Evolutionary conservation across 2,113 vertebrate genomes (phyloP), one percentile per base, ranked within the genome.

Genomic region (Daphoenositta chrysoptera): DNA sequence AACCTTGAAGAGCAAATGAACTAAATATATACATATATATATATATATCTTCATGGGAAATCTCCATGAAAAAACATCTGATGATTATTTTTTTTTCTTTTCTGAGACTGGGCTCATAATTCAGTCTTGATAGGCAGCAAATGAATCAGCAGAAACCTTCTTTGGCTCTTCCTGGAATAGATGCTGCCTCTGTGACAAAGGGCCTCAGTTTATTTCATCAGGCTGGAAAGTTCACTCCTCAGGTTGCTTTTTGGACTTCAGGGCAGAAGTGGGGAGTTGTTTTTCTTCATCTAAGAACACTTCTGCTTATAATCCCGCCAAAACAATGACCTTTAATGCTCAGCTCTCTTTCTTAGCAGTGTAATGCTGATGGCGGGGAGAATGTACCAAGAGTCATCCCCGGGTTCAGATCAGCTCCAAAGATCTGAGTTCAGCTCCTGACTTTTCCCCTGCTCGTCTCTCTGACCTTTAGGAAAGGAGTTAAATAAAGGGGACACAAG

Each of bases 131-230:
- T 53, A 82, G 65, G 61, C 61, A 82, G 77, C 14, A 82, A 72
- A 53, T 95, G 93, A 96, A 82, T 96, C 95, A 95, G 66, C 63
- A 94, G 40, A 94, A 94, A 73, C 6, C 3, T 28, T 65, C 37
- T 73, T 77, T 69, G 75, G 35, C 42, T 87, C 9, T 56, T 85
- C 24, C 42, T 87, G 56, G 68, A 91, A 47, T 13, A 79, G 51
- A 39, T 53, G 37, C 58, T 89, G 15, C 23, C 30, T 44, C 58
- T 96, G 58, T 73, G 58, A 73, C 35, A 76, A 65, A 93, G 53
- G 10, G 60, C 47, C 26, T 66, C n/a, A 68, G 64, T 83, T 93
- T 71, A 57, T 87, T 91, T 73, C 82, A 83, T 85, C 28, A 13
- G 51, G 24, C 35, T 83, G 56, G 42, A 79, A 75, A 89, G 30